Percentiles rank a stretch among this genome's conserved stretches.
These are phyloP conservation scores for Portunus trituberculatus DNA, from an alignment of 1,140 invertebrate genomes.

Conservation along the genomic window DNA sequence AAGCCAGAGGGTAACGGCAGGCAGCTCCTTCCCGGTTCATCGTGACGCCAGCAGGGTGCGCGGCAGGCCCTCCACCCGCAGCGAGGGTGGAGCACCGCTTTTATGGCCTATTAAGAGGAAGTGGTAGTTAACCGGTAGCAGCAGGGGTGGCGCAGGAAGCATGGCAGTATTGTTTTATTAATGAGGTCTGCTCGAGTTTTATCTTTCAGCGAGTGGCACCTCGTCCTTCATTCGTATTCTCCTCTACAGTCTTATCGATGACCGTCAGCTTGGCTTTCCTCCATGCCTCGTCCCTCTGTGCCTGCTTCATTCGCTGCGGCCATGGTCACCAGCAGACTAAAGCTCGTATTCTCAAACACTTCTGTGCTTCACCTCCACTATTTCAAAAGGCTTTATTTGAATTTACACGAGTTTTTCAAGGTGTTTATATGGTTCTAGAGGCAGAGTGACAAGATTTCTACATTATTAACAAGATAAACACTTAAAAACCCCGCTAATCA, in stretches of 20 bases:
- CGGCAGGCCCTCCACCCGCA: neutral
- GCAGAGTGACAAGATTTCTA: too few relatives aligned
- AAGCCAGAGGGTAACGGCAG: neutral
- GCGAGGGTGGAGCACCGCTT: constrained; percentile 7
- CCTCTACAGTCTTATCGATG: neutral
- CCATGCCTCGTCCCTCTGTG: neutral
- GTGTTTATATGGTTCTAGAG: too few relatives aligned
- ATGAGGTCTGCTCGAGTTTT: neutral
- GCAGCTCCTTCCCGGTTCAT: neutral
- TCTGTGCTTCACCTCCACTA: too few relatives aligned
- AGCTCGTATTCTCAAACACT: too few relatives aligned
- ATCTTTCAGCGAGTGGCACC: neutral
- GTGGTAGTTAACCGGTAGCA: constrained; percentile 1
- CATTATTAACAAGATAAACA: too few relatives aligned
- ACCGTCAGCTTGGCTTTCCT: neutral
- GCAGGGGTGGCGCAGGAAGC: neutral
- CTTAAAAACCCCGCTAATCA: too few relatives aligned
- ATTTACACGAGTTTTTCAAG: too few relatives aligned
- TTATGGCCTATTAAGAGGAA: neutral
- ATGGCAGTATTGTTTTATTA: constrained; percentile 14
- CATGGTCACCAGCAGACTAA: too few relatives aligned
- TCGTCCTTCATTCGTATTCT: neutral
- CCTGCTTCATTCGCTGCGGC: neutral
- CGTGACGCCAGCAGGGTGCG: neutral
- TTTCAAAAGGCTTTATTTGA: too few relatives aligned